Evolutionary conservation across 2,888 invertebrate species (phyloP).

Genomic region (Plebejus anna): DNA sequence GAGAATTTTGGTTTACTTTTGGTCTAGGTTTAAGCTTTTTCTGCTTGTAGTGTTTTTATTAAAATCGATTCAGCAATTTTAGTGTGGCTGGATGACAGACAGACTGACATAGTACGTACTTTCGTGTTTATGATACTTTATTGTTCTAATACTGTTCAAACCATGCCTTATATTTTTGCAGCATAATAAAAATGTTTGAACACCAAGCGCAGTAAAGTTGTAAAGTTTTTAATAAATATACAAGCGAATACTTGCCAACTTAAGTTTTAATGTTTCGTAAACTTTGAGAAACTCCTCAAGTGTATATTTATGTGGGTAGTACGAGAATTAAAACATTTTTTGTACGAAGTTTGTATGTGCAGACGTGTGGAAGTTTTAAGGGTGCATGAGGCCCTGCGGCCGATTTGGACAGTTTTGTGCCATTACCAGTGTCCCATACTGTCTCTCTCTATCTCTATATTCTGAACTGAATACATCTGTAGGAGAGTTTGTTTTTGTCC

Average conservation of each 20-base stretch:
- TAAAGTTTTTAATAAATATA: conserved; percentile 14
- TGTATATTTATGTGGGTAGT: conserved; percentile 11
- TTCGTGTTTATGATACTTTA: background rate
- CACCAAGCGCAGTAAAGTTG: background rate
- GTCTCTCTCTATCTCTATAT: too few relatives aligned
- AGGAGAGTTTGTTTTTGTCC: background rate
- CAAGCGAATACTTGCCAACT: background rate
- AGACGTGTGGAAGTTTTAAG: conserved; percentile 11
- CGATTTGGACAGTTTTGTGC: background rate
- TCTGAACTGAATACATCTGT: background rate
- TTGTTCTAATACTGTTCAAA: background rate
- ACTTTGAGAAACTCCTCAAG: background rate
- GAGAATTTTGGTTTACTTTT: too few relatives aligned
- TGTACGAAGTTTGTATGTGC: background rate
- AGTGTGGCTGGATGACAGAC: too few relatives aligned
- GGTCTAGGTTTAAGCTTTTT: too few relatives aligned
- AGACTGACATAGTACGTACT: too few relatives aligned
- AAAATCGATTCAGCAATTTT: too few relatives aligned
- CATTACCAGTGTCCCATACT: background rate
- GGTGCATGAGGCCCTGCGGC: background rate
- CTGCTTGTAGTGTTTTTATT: too few relatives aligned
- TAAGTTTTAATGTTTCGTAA: conserved; percentile 1
- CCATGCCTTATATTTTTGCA: background rate
- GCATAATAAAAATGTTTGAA: background rate
- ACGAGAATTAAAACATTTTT: conserved; percentile 10